These are phyloP conservation scores for Sitobion miscanthi DNA, from an alignment of 1,140 invertebrate genomes.

Conservation along the genomic window DNA sequence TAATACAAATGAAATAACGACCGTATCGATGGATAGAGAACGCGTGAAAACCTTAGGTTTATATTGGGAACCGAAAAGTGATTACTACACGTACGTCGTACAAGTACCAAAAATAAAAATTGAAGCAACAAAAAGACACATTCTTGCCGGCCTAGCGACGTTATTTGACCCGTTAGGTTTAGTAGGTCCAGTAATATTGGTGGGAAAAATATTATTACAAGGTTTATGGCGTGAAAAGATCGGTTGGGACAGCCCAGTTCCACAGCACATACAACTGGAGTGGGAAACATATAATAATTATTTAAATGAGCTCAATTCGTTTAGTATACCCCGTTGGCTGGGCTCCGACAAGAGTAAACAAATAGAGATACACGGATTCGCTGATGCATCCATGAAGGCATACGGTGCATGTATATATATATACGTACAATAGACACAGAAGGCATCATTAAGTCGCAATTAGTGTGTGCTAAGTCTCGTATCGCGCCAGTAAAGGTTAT, in stretches of 20 bases:
- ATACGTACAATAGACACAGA: conserved; percentile 50
- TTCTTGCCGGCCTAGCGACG: conserved; percentile 58
- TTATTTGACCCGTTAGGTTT: conserved; percentile 61
- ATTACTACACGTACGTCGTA: neutral
- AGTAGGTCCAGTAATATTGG: conserved; percentile 59
- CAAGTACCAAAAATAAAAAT: neutral
- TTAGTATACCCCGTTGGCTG: conserved; percentile 46
- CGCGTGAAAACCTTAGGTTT: conserved; percentile 46
- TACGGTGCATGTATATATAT: conserved; percentile 58
- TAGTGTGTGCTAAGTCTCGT: conserved; percentile 58
- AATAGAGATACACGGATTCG: conserved; percentile 60
- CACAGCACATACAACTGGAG: conserved; percentile 49
- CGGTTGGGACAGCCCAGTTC: conserved; percentile 61
- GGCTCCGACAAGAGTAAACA: neutral
- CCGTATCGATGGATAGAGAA: neutral
- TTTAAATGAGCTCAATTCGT: conserved; percentile 34
- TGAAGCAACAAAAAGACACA: conserved; percentile 36
- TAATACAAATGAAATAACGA: no score
- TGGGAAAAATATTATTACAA: conserved; percentile 58
- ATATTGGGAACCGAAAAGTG: neutral
- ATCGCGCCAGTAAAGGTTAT: conserved; percentile 58
- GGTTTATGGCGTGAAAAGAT: conserved; percentile 51
- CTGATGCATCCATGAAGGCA: conserved; percentile 60
- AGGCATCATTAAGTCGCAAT: conserved; percentile 47
- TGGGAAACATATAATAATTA: conserved; percentile 59